Conservation (phyloP, 2,113 vertebrate species). For the Sphaerodactylus townsendi region DNA sequence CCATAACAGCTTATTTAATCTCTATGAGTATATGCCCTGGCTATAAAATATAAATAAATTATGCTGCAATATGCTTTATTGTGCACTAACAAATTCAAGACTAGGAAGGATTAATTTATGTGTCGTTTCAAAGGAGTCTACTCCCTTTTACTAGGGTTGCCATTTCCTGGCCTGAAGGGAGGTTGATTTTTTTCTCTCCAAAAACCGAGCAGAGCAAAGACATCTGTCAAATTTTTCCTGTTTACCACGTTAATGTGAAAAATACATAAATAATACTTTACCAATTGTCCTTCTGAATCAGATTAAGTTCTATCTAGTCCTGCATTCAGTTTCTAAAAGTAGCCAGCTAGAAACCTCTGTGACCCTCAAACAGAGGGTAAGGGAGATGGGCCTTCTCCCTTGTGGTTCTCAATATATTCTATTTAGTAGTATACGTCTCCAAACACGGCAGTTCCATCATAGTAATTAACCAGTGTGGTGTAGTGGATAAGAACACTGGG, state of each 20-base stretch:
- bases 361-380: background rate
- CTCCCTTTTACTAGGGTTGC: constrained; percentile 12
- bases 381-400: background rate
- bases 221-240: background rate
- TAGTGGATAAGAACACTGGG: too few species aligned
- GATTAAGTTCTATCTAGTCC: background rate
- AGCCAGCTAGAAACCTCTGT: background rate
- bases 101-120: constrained; percentile 1
- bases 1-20: background rate
- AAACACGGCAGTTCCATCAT: background rate
- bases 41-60: background rate
- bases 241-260: background rate
- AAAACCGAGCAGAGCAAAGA: background rate
- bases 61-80: background rate
- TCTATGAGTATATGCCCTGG: background rate
- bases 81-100: constrained; percentile 17
- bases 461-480: too few species aligned
- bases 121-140: background rate
- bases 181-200: background rate
- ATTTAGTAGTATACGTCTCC: background rate
- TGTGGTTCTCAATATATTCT: background rate
- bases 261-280: background rate
- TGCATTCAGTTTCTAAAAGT: background rate
- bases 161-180: background rate
- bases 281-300: too few species aligned